phyloP scores from a whole-genome alignment of 2,888 invertebrate species.

The Callyntrura sp. region DNA sequence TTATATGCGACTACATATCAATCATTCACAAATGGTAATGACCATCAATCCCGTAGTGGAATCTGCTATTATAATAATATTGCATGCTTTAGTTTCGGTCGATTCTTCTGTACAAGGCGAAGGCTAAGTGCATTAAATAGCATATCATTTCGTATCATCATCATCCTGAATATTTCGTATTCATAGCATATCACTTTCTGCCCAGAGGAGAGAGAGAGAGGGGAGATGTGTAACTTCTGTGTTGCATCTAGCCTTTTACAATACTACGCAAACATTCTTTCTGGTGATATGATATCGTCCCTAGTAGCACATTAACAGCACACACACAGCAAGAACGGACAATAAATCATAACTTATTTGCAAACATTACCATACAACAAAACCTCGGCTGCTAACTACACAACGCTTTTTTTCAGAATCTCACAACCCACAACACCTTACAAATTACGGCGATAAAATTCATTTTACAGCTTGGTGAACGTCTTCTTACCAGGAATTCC shows the following conservation, averaged over 20 bases:
- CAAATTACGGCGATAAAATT: neutral
- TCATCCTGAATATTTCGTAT: constrained; percentile 35
- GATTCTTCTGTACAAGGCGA: constrained; percentile 49
- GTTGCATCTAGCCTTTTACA: neutral
- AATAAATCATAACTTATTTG: constrained; percentile 60
- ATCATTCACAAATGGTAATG: constrained; percentile 74
- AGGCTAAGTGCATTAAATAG: constrained; percentile 54
- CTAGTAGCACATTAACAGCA: constrained; percentile 54
- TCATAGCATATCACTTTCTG: constrained; percentile 27
- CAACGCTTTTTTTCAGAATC: constrained; percentile 35
- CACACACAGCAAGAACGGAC: neutral
- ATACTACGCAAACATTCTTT: constrained; percentile 18
- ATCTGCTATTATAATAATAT: constrained; percentile 12
- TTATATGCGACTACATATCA: constrained; percentile 63
- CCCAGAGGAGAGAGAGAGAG: too few species aligned
- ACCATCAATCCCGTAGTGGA: too few species aligned
- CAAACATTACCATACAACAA: constrained; percentile 52
- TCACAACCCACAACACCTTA: constrained; percentile 11
- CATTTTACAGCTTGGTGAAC: neutral
- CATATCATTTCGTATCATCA: constrained; percentile 50
- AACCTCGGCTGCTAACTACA: too few species aligned
- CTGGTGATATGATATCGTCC: constrained; percentile 5
- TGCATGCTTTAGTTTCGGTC: constrained; percentile 19
- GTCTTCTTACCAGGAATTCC: constrained; percentile 32
- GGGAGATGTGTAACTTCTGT: too few species aligned